Evolutionary conservation across 2,797 vertebrate genomes (phyloP), one percentile per base, ranked within the genome.

Genomic region (Columba guinea): DNA sequence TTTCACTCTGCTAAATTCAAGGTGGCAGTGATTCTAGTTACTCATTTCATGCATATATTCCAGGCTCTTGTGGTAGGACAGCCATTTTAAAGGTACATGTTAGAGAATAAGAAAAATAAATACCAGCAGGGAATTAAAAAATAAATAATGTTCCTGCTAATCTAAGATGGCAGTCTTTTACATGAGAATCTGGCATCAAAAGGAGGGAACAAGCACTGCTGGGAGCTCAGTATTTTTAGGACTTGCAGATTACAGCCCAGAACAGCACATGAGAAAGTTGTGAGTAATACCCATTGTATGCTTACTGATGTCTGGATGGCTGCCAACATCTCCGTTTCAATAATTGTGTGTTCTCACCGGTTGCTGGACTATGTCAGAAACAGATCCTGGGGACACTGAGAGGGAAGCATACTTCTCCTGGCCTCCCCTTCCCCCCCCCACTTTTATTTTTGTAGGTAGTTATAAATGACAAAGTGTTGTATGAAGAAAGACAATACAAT

Each of bases 301-400:
- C 88, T 82, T 93, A 37, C 59, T 93, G 93, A 89, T 88, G 82
- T 39, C 74, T 97, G 94, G 87, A 75, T 59, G 70, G 52, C 69
- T 94, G 94, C 92, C 93, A 92, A 60, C 70, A 56, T 84, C 92
- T 92, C 95, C 77, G 88, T 93, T 80, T 93, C 84, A 76, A 69
- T 94, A 89, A 95, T 37, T 90, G 64, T 11, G 34, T 2, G 4
- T 35, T 95, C 64, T 76, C 5, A 0, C 21, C 65, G 58, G 37
- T 21, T 55, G 37, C 74, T 71, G 28, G 21, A 0, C 69, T 48
- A 5, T 27, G 76, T 23, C 65, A 84, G 77, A 82, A 81, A 70
- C 9, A 49, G 55, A 73, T 87, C 63, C 63, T 89, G 27, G 52
- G 37, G n/a, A 84, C 37, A 67, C 13, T 20, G 81, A 58, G 32